Evolutionary conservation across 2,888 invertebrate genomes (phyloP).

Genomic region (Luperina testacea): DNA sequence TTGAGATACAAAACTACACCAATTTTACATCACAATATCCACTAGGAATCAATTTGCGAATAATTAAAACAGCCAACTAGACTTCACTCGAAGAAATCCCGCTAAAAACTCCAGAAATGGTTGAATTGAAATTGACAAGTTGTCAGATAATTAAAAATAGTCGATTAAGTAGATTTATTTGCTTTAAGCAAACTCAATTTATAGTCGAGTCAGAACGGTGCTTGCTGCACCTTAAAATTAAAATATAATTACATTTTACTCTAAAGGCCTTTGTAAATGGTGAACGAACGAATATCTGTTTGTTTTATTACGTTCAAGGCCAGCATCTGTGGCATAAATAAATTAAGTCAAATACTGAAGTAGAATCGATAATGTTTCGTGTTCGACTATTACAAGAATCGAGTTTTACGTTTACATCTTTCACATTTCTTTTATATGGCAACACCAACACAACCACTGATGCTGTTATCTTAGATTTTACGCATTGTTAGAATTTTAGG

Average conservation of each 20-base stretch:
- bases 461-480: background rate
- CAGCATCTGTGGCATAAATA: background rate
- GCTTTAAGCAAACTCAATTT: background rate
- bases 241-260: background rate
- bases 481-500: background rate
- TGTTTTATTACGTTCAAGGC: background rate
- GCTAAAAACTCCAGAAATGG: no score
- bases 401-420: background rate
- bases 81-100: no score
- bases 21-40: no score
- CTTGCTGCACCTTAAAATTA: background rate
- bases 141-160: conserved; percentile 23
- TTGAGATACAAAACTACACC: no score
- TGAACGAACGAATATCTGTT: background rate
- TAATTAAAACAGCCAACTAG: no score
- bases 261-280: background rate
- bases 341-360: background rate
- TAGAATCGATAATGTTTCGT: background rate
- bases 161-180: conserved; percentile 20
- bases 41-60: no score
- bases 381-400: background rate
- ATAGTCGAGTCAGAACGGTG: background rate
- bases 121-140: background rate
- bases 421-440: conserved; percentile 1
- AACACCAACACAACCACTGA: background rate